phyloP scores from a whole-genome alignment of 2,113 vertebrate genomes.

The Entomyzon cyanotis region DNA sequence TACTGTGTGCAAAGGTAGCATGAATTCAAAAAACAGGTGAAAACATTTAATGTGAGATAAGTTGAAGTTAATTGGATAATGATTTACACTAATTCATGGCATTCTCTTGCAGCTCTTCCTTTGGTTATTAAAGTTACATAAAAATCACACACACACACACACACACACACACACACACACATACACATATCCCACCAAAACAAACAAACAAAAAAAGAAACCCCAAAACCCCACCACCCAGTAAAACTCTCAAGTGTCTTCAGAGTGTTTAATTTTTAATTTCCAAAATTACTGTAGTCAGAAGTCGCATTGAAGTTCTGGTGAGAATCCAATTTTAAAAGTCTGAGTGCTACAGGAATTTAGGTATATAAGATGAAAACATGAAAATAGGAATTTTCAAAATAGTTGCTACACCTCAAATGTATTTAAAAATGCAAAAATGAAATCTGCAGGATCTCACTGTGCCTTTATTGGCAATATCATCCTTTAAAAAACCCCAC shows the following conservation, averaged over 20 bases:
- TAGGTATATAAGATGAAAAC: neutral
- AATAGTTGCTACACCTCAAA: neutral
- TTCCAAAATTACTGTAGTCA: neutral
- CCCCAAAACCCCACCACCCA: accelerated
- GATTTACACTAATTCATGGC: neutral
- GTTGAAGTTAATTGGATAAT: neutral
- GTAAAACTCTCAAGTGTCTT: neutral
- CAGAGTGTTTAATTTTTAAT: neutral
- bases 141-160: neutral
- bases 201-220: too few relatives aligned
- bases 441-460: neutral
- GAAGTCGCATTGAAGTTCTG: neutral
- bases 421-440: neutral
- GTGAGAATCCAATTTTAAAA: neutral
- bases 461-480: neutral
- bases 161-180: too few relatives aligned
- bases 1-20: neutral
- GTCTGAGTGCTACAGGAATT: neutral
- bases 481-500: neutral
- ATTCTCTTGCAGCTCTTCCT: neutral
- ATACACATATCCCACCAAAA: too few relatives aligned
- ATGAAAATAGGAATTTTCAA: neutral
- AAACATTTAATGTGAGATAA: neutral
- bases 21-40: neutral
- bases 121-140: neutral